These are phyloP conservation scores for Leucophora obtusa DNA, from an alignment of 2,888 invertebrate genomes.

Conservation along the genomic window DNA sequence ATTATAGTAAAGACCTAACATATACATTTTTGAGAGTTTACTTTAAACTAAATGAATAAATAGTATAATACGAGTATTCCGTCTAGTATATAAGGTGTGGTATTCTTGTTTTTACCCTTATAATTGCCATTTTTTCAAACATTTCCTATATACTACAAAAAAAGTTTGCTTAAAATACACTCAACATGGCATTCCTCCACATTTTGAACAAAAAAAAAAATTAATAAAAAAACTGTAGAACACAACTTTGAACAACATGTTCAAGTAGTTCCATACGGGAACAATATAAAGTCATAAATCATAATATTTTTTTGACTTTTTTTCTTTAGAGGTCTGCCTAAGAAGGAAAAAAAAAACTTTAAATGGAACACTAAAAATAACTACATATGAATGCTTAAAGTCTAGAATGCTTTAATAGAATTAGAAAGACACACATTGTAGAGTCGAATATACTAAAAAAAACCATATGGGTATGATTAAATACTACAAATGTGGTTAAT, in stretches of 20 bases:
- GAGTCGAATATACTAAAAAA: not conserved
- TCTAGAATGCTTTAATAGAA: slow-evolving; percentile 33
- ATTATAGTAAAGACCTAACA: slow-evolving; percentile 35
- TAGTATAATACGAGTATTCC: not conserved
- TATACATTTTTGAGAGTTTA: not conserved
- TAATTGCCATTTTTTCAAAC: slow-evolving; percentile 15
- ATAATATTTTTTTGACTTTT: slow-evolving; percentile 40
- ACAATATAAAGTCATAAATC: slow-evolving; percentile 62
- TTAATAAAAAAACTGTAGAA: slow-evolving; percentile 9
- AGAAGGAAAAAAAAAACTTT: slow-evolving; percentile 36
- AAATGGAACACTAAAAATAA: slow-evolving; percentile 47
- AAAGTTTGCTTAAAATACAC: slow-evolving; percentile 4
- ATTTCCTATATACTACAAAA: slow-evolving; percentile 32
- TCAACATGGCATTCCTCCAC: slow-evolving; percentile 28
- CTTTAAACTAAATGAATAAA: slow-evolving; percentile 13
- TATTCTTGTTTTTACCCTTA: slow-evolving; percentile 40
- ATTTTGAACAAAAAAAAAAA: slow-evolving; percentile 25
- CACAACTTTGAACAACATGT: slow-evolving; percentile 41
- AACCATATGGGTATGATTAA: slow-evolving; percentile 48
- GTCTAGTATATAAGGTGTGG: slow-evolving; percentile 46
- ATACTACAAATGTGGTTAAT: slow-evolving; percentile 31
- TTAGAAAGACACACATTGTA: slow-evolving; percentile 26
- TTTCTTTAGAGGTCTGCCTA: slow-evolving; percentile 31
- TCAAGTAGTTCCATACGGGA: slow-evolving; percentile 57
- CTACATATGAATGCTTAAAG: slow-evolving; percentile 18